Evolutionary conservation across 2,888 invertebrate genomes (phyloP).

Genomic region (Meta bourneti): DNA sequence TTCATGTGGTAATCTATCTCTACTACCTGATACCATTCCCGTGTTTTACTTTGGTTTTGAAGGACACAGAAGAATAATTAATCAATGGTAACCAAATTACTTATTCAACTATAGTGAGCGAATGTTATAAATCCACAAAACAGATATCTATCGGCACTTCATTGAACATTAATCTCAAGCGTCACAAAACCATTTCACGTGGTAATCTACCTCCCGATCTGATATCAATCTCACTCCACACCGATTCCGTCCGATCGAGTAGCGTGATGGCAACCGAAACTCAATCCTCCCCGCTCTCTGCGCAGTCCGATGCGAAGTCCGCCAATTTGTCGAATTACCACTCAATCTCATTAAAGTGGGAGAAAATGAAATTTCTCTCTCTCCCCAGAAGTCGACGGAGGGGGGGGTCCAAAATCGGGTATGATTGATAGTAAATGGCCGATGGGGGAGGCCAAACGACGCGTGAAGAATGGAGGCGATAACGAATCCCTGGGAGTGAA

Average conservation of each 20-base stretch:
- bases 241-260: background rate
- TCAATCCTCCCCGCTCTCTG: background rate
- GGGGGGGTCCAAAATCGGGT: conserved; percentile 16
- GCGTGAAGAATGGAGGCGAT: conserved; percentile 63
- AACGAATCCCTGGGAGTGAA: conserved; percentile 53
- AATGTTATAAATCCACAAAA: no score
- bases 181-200: no score
- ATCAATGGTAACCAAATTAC: no score
- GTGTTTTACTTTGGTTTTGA: no score
- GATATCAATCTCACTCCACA: background rate
- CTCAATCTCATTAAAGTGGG: conserved; percentile 66
- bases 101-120: no score
- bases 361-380: conserved; percentile 52
- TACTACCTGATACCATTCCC: no score
- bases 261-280: background rate
- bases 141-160: no score
- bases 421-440: conserved; percentile 10
- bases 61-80: no score
- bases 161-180: no score
- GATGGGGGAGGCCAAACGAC: conserved; percentile 33
- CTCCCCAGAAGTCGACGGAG: background rate
- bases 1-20: no score
- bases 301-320: background rate
- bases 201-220: background rate
- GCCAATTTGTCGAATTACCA: conserved; percentile 72